Conservation (phyloP, 2,797 vertebrate genomes). For the Rhyacichthys aspro region DNA sequence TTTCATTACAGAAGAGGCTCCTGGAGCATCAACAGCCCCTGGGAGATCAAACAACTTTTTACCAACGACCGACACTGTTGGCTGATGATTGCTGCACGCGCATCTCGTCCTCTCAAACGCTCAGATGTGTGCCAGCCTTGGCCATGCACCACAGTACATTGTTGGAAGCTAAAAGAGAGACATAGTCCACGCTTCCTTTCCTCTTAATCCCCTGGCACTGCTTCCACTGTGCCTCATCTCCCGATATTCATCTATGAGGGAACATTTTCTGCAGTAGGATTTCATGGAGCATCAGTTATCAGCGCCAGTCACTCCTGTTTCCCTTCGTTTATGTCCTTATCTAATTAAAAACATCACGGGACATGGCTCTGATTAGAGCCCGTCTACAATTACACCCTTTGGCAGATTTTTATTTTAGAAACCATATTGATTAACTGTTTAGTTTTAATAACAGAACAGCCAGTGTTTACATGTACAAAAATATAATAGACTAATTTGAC, state of each 20-base stretch:
- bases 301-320: conserved; percentile 19
- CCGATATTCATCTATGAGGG: conserved; percentile 36
- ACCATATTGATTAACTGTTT: conserved; percentile 25
- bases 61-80: conserved; percentile 16
- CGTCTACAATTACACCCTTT: conserved; percentile 30
- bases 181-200: conserved; percentile 29
- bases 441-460: conserved; percentile 13
- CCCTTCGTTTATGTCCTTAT: conserved; percentile 32
- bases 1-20: conserved; percentile 19
- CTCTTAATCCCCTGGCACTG: conserved; percentile 33
- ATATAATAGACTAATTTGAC: neutral
- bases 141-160: conserved; percentile 12
- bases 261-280: conserved; percentile 37
- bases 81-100: conserved; percentile 25
- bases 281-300: conserved; percentile 58
- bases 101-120: conserved; percentile 37
- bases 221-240: conserved; percentile 31
- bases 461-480: neutral
- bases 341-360: conserved; percentile 52
- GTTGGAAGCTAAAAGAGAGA: conserved; percentile 25
- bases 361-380: conserved; percentile 51
- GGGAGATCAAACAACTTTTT: conserved; percentile 38
- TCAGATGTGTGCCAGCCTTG: conserved; percentile 40
- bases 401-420: conserved; percentile 21
- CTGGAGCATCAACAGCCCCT: conserved; percentile 18